Percentiles rank a stretch among this genome's conserved stretches.
phyloP scores from a whole-genome alignment of 2,797 vertebrate species.

The Emydoidea blandingii region DNA sequence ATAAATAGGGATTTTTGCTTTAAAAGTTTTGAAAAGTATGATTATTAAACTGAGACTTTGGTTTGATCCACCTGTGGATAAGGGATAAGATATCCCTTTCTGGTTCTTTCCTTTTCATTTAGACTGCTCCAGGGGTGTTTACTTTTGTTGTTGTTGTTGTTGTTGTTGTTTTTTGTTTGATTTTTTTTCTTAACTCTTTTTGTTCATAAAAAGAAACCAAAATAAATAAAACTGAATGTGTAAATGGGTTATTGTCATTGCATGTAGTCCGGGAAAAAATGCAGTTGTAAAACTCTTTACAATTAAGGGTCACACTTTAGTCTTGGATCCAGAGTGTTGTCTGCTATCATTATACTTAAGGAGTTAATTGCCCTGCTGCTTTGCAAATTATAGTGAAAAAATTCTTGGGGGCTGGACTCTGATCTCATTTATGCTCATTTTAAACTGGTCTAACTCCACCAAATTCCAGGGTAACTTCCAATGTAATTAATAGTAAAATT shows the following conservation, averaged over 20 bases:
- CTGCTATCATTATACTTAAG: not conserved
- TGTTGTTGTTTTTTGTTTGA: accelerated
- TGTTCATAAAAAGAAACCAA: not conserved
- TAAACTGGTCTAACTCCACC: not conserved
- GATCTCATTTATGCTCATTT: not conserved
- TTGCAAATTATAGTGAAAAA: not conserved
- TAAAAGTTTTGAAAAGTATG: not conserved
- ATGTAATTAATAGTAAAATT: not conserved
- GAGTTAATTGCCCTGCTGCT: not conserved
- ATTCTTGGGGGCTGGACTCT: not conserved
- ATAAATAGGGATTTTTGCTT: not conserved
- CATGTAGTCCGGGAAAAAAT: not conserved
- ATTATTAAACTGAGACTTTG: not conserved
- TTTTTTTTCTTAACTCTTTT: not conserved
- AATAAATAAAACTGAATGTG: not conserved
- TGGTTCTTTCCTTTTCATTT: not conserved
- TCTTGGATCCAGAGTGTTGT: not conserved
- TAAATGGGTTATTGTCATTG: not conserved
- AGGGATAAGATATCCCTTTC: not conserved
- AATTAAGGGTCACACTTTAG: not conserved
- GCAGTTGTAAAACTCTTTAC: not conserved
- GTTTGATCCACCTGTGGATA: not conserved
- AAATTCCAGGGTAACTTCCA: accelerated
- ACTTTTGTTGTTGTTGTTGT: accelerated
- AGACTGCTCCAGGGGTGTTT: not conserved